These are phyloP conservation scores for Pogona vitticeps DNA, from an alignment of 2,113 vertebrate species.

Conservation along the genomic window DNA sequence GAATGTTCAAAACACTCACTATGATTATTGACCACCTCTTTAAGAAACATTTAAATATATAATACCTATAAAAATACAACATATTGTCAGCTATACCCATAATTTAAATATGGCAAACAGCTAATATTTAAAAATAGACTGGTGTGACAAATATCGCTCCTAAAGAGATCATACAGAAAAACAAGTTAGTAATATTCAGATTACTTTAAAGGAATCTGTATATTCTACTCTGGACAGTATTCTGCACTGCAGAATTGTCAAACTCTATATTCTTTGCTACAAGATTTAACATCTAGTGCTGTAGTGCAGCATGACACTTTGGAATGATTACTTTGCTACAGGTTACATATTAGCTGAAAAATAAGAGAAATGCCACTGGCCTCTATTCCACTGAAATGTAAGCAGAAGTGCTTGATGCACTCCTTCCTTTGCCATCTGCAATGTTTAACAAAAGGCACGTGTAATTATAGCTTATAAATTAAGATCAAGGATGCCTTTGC, in stretches of 20 bases:
- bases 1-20: slow-evolving; percentile 16
- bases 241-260: slow-evolving; percentile 35
- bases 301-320: neutral
- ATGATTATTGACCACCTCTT: neutral
- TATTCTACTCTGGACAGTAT: slow-evolving; percentile 13
- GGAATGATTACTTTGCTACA: slow-evolving; percentile 31
- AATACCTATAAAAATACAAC: slow-evolving; percentile 32
- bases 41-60: slow-evolving; percentile 27
- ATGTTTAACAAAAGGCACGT: slow-evolving; percentile 69
- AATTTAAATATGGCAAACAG: slow-evolving; percentile 18
- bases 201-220: slow-evolving; percentile 27
- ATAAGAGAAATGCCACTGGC: slow-evolving; percentile 36
- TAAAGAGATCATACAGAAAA: neutral
- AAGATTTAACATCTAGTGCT: slow-evolving; percentile 36
- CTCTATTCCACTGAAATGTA: neutral
- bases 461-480: slow-evolving; percentile 53
- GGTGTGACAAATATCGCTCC: neutral
- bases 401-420: slow-evolving; percentile 55
- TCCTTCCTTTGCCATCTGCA: slow-evolving; percentile 50
- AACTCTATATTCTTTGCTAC: slow-evolving; percentile 24
- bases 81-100: slow-evolving; percentile 33
- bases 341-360: slow-evolving; percentile 27
- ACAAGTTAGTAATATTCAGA: neutral
- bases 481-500: slow-evolving; percentile 51
- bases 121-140: slow-evolving; percentile 28